Conservation (phyloP, 2,888 invertebrate genomes). For the Drosophila recens region DNA sequence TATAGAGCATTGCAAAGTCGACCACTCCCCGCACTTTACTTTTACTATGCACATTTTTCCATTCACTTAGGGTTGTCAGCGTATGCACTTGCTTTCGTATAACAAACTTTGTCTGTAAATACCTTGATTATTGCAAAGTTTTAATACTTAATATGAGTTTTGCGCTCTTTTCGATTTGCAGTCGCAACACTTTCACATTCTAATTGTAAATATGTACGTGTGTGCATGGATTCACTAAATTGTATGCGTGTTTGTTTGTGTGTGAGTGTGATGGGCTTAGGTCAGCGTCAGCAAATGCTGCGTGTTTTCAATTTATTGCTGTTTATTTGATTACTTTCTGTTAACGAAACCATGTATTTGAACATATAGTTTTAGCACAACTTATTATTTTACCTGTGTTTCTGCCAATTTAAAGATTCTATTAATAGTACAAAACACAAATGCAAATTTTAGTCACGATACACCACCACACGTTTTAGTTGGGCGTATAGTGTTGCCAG, state of each 20-base stretch:
- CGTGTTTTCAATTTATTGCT: slow-evolving; percentile 18
- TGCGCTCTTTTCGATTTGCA: slow-evolving; percentile 48
- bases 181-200: slow-evolving; percentile 76
- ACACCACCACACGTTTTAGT: slow-evolving; percentile 71
- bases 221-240: slow-evolving; percentile 18
- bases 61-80: slow-evolving; percentile 32
- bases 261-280: slow-evolving; percentile 58
- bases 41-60: slow-evolving; percentile 15
- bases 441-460: slow-evolving; percentile 68
- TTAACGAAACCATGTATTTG: neutral
- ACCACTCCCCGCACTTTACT: slow-evolving; percentile 7
- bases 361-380: neutral
- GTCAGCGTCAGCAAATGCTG: slow-evolving; percentile 62
- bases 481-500: slow-evolving; percentile 58
- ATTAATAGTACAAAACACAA: slow-evolving; percentile 61
- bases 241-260: slow-evolving; percentile 24
- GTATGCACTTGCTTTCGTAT: neutral
- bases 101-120: neutral
- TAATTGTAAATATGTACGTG: slow-evolving; percentile 44
- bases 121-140: neutral
- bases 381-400: slow-evolving; percentile 56
- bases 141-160: slow-evolving; percentile 23
- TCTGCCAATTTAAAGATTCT: slow-evolving; percentile 42
- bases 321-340: neutral
- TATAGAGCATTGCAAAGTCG: slow-evolving; percentile 36